Evolutionary conservation across 2,113 vertebrate genomes (phyloP).

Genomic region (Hippocampus guttulatus): DNA sequence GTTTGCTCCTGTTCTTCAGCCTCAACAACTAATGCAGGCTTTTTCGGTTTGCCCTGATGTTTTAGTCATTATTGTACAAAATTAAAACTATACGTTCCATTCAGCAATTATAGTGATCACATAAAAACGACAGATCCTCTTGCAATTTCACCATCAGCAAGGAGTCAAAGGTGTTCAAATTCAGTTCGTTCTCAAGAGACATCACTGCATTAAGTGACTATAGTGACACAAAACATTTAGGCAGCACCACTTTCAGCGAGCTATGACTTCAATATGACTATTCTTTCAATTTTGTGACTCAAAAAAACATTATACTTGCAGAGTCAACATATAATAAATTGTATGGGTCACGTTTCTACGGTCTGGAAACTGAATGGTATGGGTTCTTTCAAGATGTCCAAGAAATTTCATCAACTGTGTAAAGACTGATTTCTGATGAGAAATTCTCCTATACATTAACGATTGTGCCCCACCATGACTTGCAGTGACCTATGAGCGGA

Average conservation of each 20-base stretch:
- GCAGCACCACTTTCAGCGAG: neutral
- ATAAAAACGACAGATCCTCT: neutral
- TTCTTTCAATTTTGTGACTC: neutral
- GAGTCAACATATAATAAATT: neutral
- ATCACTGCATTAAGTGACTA: neutral
- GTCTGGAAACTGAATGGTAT: neutral
- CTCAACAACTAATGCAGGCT: neutral
- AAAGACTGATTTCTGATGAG: neutral
- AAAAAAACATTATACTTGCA: neutral
- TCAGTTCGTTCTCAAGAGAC: too few species aligned
- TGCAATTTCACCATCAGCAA: neutral
- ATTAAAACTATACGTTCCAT: neutral
- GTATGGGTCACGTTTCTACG: neutral
- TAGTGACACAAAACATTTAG: neutral
- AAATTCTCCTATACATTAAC: constrained; percentile 17
- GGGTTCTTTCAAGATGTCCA: neutral
- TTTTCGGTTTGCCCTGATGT: neutral
- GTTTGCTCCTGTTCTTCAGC: neutral
- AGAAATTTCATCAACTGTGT: neutral
- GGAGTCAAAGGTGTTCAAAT: too few species aligned
- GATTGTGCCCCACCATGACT: constrained; percentile 25
- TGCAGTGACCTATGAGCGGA: constrained; percentile 39
- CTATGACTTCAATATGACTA: neutral
- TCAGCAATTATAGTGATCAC: neutral
- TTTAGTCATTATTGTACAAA: neutral